phyloP scores from a whole-genome alignment of 2,888 invertebrate genomes.

The Erynnis tages region DNA sequence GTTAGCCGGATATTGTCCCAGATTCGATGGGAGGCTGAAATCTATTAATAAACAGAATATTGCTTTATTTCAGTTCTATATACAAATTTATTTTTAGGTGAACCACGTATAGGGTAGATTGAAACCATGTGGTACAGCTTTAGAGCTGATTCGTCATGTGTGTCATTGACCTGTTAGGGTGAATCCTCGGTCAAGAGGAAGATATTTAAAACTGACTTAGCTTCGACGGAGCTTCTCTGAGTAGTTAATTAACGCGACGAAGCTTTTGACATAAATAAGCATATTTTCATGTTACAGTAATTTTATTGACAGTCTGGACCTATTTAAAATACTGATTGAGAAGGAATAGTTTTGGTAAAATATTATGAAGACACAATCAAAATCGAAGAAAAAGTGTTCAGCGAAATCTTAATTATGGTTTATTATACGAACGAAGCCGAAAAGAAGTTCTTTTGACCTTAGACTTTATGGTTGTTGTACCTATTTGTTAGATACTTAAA shows the following conservation, averaged over 20 bases:
- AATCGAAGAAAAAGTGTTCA: too few relatives aligned
- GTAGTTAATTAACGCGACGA: slow-evolving; percentile 13
- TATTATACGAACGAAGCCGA: too few relatives aligned
- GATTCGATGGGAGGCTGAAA: slow-evolving; percentile 9
- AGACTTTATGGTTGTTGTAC: too few relatives aligned
- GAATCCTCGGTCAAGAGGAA: slow-evolving; percentile 11
- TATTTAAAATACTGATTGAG: too few relatives aligned
- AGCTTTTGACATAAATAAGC: background rate
- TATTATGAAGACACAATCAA: too few relatives aligned
- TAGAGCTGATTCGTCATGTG: slow-evolving; percentile 32
- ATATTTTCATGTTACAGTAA: background rate
- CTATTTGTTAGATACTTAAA: too few relatives aligned
- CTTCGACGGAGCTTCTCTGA: slow-evolving; percentile 10
- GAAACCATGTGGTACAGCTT: slow-evolving; percentile 19
- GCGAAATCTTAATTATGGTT: too few relatives aligned
- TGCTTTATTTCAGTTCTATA: slow-evolving; percentile 19
- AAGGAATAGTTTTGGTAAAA: too few relatives aligned
- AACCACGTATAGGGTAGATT: slow-evolving; percentile 10
- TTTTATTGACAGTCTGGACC: too few relatives aligned
- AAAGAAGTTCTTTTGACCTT: too few relatives aligned
- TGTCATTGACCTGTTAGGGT: slow-evolving; percentile 47
- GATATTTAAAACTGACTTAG: slow-evolving; percentile 15
- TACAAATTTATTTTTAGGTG: slow-evolving; percentile 20
- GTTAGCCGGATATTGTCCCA: slow-evolving; percentile 26
- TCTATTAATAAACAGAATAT: slow-evolving; percentile 14